Conservation (phyloP, 2,888 invertebrate genomes). For the Pollenia griseotomentosa region DNA sequence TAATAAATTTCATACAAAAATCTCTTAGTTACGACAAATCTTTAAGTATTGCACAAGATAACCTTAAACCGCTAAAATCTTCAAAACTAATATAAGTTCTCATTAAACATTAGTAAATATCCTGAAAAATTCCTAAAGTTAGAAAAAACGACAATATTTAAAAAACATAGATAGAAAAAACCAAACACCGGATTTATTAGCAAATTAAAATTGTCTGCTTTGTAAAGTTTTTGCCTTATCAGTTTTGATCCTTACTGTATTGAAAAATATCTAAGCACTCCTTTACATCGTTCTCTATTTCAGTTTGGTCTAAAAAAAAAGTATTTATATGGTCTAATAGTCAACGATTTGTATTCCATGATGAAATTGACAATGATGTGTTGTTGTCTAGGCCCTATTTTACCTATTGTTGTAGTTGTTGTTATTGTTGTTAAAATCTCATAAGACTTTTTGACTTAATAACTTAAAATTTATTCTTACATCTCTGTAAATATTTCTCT, state of each 20-base stretch:
- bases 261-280: too few species aligned
- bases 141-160: too few species aligned
- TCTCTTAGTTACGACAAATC: too few species aligned
- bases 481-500: slow-evolving; percentile 40
- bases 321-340: slow-evolving; percentile 28
- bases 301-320: neutral
- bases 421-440: slow-evolving; percentile 49
- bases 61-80: too few species aligned
- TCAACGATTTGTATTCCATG: slow-evolving; percentile 34
- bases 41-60: too few species aligned
- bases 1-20: too few species aligned
- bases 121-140: too few species aligned
- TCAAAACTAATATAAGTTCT: too few species aligned
- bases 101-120: too few species aligned
- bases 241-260: neutral
- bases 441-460: slow-evolving; percentile 60
- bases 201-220: neutral
- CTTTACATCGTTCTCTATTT: neutral
- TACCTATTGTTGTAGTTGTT: slow-evolving; percentile 25
- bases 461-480: slow-evolving; percentile 50
- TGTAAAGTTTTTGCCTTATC: neutral
- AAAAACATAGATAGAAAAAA: too few species aligned
- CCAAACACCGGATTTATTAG: too few species aligned
- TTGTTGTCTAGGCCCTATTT: slow-evolving; percentile 35
- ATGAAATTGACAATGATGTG: slow-evolving; percentile 40